Percentiles rank a stretch among this genome's conserved stretches.
Conservation (phyloP, 2,113 vertebrate species). For the Apodemus sylvaticus region DNA sequence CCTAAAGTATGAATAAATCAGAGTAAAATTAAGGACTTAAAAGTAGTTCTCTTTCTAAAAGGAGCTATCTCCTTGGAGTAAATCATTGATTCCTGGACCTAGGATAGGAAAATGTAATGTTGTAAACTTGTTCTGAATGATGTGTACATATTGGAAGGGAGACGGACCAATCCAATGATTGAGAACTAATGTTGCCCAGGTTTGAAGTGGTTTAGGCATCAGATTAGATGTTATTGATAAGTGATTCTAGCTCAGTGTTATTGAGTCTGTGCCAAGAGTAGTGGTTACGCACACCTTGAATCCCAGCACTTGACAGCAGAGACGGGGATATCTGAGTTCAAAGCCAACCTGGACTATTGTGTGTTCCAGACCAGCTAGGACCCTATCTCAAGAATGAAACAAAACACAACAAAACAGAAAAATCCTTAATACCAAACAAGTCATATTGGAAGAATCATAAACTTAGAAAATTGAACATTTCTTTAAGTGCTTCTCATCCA, state of each 20-base stretch:
- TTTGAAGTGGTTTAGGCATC: not conserved
- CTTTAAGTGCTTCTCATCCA: too few relatives aligned
- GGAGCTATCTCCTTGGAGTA: not conserved
- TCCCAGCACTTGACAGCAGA: not conserved
- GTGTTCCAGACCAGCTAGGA: not conserved
- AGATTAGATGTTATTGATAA: not conserved
- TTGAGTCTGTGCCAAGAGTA: not conserved
- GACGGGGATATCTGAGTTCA: not conserved
- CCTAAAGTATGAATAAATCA: not conserved
- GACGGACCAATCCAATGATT: not conserved
- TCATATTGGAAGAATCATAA: not conserved
- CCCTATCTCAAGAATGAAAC: not conserved
- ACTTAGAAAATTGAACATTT: too few relatives aligned
- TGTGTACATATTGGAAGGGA: not conserved
- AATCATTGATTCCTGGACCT: slow-evolving; percentile 14
- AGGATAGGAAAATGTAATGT: not conserved
- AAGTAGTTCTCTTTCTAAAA: not conserved
- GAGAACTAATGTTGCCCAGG: not conserved
- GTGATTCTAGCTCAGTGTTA: not conserved
- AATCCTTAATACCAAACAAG: not conserved
- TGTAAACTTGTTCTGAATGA: not conserved
- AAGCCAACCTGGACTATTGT: not conserved
- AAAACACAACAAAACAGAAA: too few relatives aligned
- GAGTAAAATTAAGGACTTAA: not conserved
- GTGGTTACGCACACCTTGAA: not conserved